Evolutionary conservation across 2,888 invertebrate genomes (phyloP).

Genomic region (Agrotis clavis): DNA sequence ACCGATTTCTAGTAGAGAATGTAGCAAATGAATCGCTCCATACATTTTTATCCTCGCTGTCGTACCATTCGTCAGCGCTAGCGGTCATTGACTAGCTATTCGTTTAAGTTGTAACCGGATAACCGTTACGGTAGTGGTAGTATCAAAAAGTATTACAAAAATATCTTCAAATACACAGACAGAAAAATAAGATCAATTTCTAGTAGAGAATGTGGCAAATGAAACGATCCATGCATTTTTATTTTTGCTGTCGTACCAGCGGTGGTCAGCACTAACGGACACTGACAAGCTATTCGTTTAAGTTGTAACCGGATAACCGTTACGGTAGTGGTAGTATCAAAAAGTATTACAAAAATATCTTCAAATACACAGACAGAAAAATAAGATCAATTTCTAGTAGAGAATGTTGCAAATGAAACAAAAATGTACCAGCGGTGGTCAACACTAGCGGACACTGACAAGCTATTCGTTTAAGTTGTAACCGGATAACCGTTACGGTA

Average conservation of each 20-base stretch:
- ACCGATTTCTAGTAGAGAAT: constrained; percentile 8
- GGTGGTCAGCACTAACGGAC: constrained; percentile 41
- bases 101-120: constrained; percentile 70
- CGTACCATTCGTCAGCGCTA: constrained; percentile 34
- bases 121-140: constrained; percentile 60
- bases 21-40: constrained; percentile 1
- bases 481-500: constrained; percentile 64
- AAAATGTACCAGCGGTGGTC: constrained; percentile 23
- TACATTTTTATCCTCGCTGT: constrained; percentile 32
- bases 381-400: background rate
- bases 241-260: constrained; percentile 23
- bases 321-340: constrained; percentile 74
- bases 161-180: background rate
- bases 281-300: constrained; percentile 69
- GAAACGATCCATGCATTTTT: constrained; percentile 16
- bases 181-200: background rate
- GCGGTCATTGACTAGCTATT: constrained; percentile 62
- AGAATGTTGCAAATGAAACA: constrained; percentile 15
- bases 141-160: constrained; percentile 75
- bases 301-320: constrained; percentile 65
- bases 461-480: constrained; percentile 71
- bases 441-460: constrained; percentile 55
- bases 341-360: constrained; percentile 51
- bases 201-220: constrained; percentile 9
- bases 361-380: background rate